A percentile compares a stretch with the other conserved stretches of the same genome.
These are phyloP conservation scores for Noturus placidus DNA, from an alignment of 2,113 vertebrate genomes.

Conservation along the genomic window DNA sequence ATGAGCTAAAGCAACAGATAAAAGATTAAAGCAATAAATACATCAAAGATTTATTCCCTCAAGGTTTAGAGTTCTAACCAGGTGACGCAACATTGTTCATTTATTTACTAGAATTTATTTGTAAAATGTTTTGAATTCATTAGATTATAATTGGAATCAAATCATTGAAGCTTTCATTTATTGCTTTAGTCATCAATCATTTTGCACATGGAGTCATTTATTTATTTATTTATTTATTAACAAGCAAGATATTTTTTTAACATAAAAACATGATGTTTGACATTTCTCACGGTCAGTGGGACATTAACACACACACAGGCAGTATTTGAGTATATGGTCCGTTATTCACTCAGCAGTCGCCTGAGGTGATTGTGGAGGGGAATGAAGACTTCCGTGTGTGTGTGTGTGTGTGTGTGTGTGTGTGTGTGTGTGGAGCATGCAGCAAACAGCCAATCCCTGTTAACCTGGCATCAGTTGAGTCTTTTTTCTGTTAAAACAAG, in stretches of 20 bases:
- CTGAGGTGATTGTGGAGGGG: slow-evolving; percentile 80
- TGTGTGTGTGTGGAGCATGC: slow-evolving; percentile 80
- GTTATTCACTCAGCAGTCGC: not conserved
- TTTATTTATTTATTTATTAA: not conserved
- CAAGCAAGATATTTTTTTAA: not conserved
- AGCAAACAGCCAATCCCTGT: slow-evolving; percentile 92
- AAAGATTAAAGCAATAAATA: not conserved
- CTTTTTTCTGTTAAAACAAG: slow-evolving; percentile 80
- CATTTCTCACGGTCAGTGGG: not conserved
- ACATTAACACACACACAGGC: not conserved
- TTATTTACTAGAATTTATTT: not conserved
- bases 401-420: slow-evolving; percentile 6
- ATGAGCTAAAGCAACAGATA: not conserved
- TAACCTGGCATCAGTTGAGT: slow-evolving; percentile 82
- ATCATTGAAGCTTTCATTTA: not conserved
- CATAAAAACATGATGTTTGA: not conserved
- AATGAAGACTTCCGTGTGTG: not conserved
- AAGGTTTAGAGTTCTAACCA: not conserved
- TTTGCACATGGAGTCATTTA: not conserved
- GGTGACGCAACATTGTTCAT: not conserved
- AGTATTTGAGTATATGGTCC: not conserved
- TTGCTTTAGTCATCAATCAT: not conserved
- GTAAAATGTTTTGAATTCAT: not conserved
- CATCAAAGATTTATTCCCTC: not conserved
- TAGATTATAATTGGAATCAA: not conserved